These are phyloP conservation scores for Anguilla obscura DNA, from an alignment of 2,797 vertebrate genomes.

Conservation along the genomic window DNA sequence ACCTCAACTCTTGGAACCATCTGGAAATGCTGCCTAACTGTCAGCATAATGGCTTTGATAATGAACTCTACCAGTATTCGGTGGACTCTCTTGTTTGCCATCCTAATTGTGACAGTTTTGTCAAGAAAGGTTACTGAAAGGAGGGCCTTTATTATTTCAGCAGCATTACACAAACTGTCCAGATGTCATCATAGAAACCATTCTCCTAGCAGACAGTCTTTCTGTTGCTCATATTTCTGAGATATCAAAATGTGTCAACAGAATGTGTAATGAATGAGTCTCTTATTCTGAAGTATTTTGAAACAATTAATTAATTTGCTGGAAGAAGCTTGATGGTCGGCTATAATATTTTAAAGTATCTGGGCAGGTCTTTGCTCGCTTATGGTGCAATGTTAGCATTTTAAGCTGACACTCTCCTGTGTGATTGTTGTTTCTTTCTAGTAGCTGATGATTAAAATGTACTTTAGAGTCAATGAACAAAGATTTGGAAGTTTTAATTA, in stretches of 20 bases:
- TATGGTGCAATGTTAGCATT: slow-evolving; percentile 24
- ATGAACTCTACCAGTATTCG: slow-evolving; percentile 36
- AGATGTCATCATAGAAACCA: not conserved
- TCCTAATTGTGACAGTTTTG: slow-evolving; percentile 38
- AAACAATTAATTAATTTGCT: slow-evolving; percentile 45
- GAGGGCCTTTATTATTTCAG: slow-evolving; percentile 21
- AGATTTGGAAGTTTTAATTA: slow-evolving; percentile 41
- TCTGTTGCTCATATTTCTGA: not conserved
- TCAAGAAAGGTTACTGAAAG: slow-evolving; percentile 26
- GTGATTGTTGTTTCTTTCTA: slow-evolving; percentile 38
- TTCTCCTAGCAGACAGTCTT: not conserved
- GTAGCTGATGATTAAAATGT: slow-evolving; percentile 38
- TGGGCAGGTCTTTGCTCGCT: slow-evolving; percentile 7
- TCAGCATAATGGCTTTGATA: slow-evolving; percentile 53
- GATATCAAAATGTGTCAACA: slow-evolving; percentile 10
- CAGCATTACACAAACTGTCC: slow-evolving; percentile 23
- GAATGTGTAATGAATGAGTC: slow-evolving; percentile 41
- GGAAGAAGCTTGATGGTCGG: slow-evolving; percentile 33
- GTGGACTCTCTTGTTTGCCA: slow-evolving; percentile 24
- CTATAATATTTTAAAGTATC: slow-evolving; percentile 27
- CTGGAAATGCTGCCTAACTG: slow-evolving; percentile 46
- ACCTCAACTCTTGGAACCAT: slow-evolving; percentile 43
- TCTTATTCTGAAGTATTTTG: slow-evolving; percentile 36
- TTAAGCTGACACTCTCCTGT: slow-evolving; percentile 18
- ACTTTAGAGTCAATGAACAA: slow-evolving; percentile 43